Base-by-base conservation (phyloP, 1,140 invertebrate genomes). In the Pogonomyrmex californicus region DNA sequence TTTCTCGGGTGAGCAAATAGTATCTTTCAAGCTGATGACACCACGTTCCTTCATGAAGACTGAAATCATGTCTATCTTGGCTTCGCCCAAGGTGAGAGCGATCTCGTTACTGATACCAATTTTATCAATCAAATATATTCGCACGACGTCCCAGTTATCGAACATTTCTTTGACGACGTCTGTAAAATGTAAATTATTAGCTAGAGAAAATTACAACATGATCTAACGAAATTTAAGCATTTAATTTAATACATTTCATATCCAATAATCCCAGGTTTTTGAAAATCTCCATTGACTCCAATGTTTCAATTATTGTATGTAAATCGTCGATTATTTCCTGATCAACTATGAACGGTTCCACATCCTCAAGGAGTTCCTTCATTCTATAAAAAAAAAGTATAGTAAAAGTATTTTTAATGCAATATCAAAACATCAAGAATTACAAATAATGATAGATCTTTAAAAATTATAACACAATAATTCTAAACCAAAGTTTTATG, bases 201-300 rank as follows among this genome's bases (percentile, higher is more conserved):
- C 5, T 79, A 86, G 36, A 63, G 56, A 56, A 17, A 23, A 44
- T 75, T 17, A 30, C 9, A 44, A 38, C 10, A 12, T 17, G 23
- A 58, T 17, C 17, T 23, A 12, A 4, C 2, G 4, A 10, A 17
- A 58, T 10, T 51, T 41, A 4, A 17, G 1, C 30, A 36, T 30
- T 49, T 0, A 7, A 63, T 23, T n/a, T 49, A 85, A 14, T 88
- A 93, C 93, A 94, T 75, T 93, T 94, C 78, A 94, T 92, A 41
- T 95, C 88, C 4, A 95, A 83, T 5, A 94, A 73, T 12, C 93
- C 92, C 14, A 95, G 82, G 76, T 94, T 94, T 73, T 94, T 94
- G 77, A 95, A 94, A 75, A 95, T 94, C 17, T 94, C 93, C 94
- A 95, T 94, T 0, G 93, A 93, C 47, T 95, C 91, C 6, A 94